Conservation (phyloP, 2,888 invertebrate species). For the Rhamphomyia laevipes region DNA sequence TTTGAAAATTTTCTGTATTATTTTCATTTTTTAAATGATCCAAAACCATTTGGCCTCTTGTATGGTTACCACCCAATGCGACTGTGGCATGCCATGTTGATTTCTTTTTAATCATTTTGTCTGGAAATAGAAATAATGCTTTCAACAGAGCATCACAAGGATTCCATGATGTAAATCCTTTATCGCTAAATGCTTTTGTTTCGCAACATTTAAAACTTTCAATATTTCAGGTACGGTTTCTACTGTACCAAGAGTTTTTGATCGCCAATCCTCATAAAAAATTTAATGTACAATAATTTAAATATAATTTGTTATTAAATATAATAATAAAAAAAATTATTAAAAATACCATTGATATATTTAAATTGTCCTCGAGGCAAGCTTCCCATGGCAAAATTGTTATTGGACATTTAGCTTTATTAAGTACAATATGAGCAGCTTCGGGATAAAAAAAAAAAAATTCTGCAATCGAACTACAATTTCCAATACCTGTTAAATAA, state of each 20-base stretch:
- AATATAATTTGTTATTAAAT: too few relatives aligned
- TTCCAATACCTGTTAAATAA: conserved; percentile 42
- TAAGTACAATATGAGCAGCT: conserved; percentile 60
- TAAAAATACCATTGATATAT: conserved; percentile 26
- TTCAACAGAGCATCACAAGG: conserved; percentile 44
- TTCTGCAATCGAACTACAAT: conserved; percentile 51
- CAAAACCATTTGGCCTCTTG: conserved; percentile 52
- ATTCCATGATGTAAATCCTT: conserved; percentile 27
- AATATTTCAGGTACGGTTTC: conserved; percentile 27
- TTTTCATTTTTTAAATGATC: conserved; percentile 38
- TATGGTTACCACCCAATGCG: conserved; percentile 45
- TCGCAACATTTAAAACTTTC: conserved; percentile 43
- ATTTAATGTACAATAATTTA: not conserved
- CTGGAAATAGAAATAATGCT: conserved; percentile 38
- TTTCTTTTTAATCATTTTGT: conserved; percentile 28
- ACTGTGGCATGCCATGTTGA: conserved; percentile 41
- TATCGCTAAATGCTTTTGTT: conserved; percentile 23
- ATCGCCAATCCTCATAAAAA: conserved; percentile 42
- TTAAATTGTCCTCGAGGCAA: conserved; percentile 35
- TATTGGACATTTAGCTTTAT: conserved; percentile 44
- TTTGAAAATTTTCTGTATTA: conserved; percentile 27
- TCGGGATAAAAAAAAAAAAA: conserved; percentile 68
- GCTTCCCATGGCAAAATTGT: conserved; percentile 61
- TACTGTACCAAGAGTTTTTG: conserved; percentile 36
- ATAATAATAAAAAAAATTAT: too few relatives aligned